A percentile compares a stretch with the other conserved stretches of the same genome.
Conservation (phyloP, 2,797 vertebrate genomes). For the Rhabdophis nuchalis region DNA sequence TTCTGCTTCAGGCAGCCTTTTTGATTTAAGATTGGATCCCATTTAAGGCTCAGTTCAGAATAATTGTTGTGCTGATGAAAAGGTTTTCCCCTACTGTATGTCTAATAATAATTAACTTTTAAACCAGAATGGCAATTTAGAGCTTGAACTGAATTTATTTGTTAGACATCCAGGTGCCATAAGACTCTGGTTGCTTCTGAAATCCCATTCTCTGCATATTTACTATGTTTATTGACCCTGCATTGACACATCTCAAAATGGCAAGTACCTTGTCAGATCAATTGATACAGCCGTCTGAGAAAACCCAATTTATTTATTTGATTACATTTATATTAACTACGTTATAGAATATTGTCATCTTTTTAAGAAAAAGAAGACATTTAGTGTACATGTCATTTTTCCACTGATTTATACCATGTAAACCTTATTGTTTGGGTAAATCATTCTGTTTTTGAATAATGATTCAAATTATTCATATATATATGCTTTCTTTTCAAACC, state of each 20-base stretch:
- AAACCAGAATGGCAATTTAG: background rate
- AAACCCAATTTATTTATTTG: slow-evolving; percentile 4
- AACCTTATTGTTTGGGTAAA: background rate
- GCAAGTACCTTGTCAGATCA: background rate
- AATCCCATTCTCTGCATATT: background rate
- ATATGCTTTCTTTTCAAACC: slow-evolving; percentile 22
- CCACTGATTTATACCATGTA: background rate
- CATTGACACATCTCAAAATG: background rate
- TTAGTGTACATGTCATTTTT: background rate
- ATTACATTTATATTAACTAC: slow-evolving; percentile 18
- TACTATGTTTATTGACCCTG: background rate
- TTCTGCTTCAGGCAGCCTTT: slow-evolving; percentile 46
- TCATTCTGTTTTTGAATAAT: slow-evolving; percentile 17
- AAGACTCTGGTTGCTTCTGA: background rate
- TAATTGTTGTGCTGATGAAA: background rate
- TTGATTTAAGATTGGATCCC: slow-evolving; percentile 40
- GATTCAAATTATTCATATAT: slow-evolving; percentile 14
- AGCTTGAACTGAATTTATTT: background rate
- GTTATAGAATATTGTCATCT: slow-evolving; percentile 18
- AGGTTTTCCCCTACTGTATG: background rate
- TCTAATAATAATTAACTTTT: background rate
- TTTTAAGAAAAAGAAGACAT: background rate
- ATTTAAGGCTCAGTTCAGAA: background rate
- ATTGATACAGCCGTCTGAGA: background rate
- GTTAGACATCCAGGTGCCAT: background rate